Percentiles rank a stretch among this genome's conserved stretches.
phyloP scores from a whole-genome alignment of 2,888 invertebrate species.

The Campaea margaritaria region DNA sequence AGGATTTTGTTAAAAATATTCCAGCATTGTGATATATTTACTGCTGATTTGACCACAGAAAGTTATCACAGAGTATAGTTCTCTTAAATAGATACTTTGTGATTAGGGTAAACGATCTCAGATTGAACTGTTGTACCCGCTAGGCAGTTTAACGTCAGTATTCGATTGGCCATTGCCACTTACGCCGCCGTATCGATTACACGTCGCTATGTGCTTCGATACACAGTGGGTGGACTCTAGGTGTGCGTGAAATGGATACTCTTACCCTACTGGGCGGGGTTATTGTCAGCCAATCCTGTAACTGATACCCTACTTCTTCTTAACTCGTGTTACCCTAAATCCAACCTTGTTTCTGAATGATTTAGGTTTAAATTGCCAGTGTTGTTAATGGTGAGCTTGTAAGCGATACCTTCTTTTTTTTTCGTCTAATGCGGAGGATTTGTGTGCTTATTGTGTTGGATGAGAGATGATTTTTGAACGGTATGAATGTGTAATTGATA shows the following conservation, averaged over 20 bases:
- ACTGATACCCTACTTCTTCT: conserved; percentile 82
- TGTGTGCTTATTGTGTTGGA: conserved; percentile 36
- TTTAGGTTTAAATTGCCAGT: conserved; percentile 49
- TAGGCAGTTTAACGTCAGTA: conserved; percentile 15
- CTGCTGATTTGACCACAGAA: too few relatives aligned
- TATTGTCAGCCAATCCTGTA: conserved; percentile 81
- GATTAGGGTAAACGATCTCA: neutral
- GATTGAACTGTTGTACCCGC: neutral
- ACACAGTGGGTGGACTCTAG: conserved; percentile 72
- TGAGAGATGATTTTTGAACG: conserved; percentile 49
- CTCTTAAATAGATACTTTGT: neutral
- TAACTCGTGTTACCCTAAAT: conserved; percentile 46
- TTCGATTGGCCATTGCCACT: conserved; percentile 54
- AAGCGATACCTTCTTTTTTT: conserved; percentile 80
- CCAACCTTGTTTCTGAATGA: conserved; percentile 16
- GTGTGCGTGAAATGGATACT: conserved; percentile 76
- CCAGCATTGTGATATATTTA: too few relatives aligned
- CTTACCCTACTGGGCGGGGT: conserved; percentile 77
- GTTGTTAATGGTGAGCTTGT: conserved; percentile 55
- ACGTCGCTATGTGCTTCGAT: conserved; percentile 49
- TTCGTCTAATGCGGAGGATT: conserved; percentile 44
- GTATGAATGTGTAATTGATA: conserved; percentile 70
- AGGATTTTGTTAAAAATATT: too few relatives aligned
- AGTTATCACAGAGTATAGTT: too few relatives aligned
- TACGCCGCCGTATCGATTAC: conserved; percentile 54